A percentile compares a stretch with the other conserved stretches of the same genome.
These are phyloP conservation scores for Acinonyx jubatus DNA, from an alignment of 2,113 vertebrate genomes.

Conservation along the genomic window DNA sequence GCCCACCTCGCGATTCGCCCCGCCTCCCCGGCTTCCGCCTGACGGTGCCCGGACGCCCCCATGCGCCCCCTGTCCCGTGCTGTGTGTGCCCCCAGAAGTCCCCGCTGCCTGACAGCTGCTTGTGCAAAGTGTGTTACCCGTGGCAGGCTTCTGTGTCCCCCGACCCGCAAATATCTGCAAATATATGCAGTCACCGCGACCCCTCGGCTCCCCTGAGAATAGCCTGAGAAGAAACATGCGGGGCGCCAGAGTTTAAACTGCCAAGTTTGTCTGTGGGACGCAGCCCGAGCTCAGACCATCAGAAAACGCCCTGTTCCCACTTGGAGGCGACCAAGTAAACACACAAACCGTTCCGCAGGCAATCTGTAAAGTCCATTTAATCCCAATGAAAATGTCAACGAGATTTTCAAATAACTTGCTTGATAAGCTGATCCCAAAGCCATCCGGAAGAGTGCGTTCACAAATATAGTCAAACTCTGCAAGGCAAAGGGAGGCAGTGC, in stretches of 20 bases:
- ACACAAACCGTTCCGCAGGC: neutral
- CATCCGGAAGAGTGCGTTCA: neutral
- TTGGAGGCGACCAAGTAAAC: neutral
- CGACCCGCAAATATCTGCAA: no score
- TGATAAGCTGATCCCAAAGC: neutral
- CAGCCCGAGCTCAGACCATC: neutral
- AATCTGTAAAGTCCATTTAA: neutral
- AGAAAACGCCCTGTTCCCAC: neutral
- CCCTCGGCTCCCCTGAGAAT: neutral
- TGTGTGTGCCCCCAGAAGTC: neutral
- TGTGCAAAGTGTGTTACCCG: neutral
- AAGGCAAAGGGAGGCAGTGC: fast-evolving
- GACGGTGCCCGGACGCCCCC: neutral
- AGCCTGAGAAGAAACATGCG: neutral
- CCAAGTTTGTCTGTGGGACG: neutral
- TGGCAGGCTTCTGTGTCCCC: neutral
- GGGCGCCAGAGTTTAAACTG: neutral
- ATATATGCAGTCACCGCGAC: neutral
- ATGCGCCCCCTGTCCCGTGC: fast-evolving
- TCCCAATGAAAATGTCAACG: neutral
- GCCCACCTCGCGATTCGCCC: fast-evolving
- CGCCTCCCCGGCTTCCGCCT: fast-evolving
- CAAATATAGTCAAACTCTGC: neutral
- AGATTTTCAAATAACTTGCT: neutral
- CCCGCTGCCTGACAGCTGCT: no score